Base-by-base conservation (phyloP, 2,888 invertebrate genomes). In the Lobophora halterata region DNA sequence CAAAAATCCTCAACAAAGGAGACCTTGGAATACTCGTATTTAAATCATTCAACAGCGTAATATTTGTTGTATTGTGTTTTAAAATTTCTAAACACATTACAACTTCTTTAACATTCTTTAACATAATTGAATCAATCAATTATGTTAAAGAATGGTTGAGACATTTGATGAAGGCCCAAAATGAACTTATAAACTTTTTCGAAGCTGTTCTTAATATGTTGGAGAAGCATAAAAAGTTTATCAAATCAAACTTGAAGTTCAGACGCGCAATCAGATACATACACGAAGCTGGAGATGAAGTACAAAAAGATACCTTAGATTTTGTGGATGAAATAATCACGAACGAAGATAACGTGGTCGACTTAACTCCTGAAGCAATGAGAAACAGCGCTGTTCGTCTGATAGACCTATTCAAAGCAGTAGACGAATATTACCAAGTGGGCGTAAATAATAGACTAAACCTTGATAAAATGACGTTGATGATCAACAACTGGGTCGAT, bases 311-410 rank as follows among this genome's bases (percentile, higher is more conserved):
- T 50, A 46, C 61, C 5, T 26, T 78, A 7, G 76, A 76, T 19
- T 69, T 69, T 27, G 8, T 77, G 0, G 75, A 75, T 39, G 77
- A 75, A 46, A 46, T 65, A 7, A 35, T 77, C 14, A 61, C 60
- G 0, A 68, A 65, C 35, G 55, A 58, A 13, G 55, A 62, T 10
- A 49, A 40, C 14, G 23, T 65, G n/a, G 32, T 50, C 3, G 46
- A 54, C 17, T 18, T 58, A 7, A 49, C 62, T 6, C 58, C 73
- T 3, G 20, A 34, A 5, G 14, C 21, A 17, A 34, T 67, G n/a
- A 65, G 47, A 13, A 61, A 53, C 13, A 49, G 51, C 27, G 60
- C 61, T 1, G 11, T 6, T 6, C 35, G 62, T 1, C 39, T 74
- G 2, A 40, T 48, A 1, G 40, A 65, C 1, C 32, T 76, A 3